These are phyloP conservation scores for Drosophila rufa DNA, from an alignment of 1,140 invertebrate species.

Conservation along the genomic window DNA sequence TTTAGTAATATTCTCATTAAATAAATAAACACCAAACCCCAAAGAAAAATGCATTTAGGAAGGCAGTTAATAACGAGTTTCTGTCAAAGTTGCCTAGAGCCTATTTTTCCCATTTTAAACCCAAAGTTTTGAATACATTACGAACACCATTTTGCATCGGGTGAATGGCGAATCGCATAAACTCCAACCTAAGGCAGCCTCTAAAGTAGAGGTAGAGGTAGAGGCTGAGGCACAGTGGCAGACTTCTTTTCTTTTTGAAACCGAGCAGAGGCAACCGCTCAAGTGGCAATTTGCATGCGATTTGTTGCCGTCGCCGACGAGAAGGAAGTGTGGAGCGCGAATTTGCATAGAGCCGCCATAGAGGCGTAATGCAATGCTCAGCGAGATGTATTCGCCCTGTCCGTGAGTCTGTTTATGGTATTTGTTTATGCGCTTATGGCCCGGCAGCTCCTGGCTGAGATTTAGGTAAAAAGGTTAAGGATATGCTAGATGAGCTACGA, in stretches of 20 bases:
- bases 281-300: slow-evolving; percentile 82
- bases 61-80: not conserved
- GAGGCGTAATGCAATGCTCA: slow-evolving; percentile 62
- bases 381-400: slow-evolving; percentile 30
- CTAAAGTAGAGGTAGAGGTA: not conserved
- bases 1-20: not conserved
- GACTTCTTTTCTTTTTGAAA: slow-evolving; percentile 25
- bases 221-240: not conserved
- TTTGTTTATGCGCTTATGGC: slow-evolving; percentile 68
- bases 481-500: slow-evolving; percentile 63
- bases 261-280: slow-evolving; percentile 55
- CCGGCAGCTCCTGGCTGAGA: slow-evolving; percentile 58
- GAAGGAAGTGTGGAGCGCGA: slow-evolving; percentile 30
- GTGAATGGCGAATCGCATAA: not conserved
- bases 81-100: not conserved
- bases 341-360: slow-evolving; percentile 72
- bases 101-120: not conserved
- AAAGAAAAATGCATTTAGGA: not conserved
- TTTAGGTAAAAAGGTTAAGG: slow-evolving; percentile 82
- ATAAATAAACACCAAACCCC: not conserved
- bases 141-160: not conserved
- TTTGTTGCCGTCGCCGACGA: slow-evolving; percentile 61
- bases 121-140: slow-evolving; percentile 11
- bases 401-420: slow-evolving; percentile 50
- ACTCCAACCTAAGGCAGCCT: not conserved